Conservation (phyloP, 2,797 vertebrate genomes). For the Sus cebifrons region DNA sequence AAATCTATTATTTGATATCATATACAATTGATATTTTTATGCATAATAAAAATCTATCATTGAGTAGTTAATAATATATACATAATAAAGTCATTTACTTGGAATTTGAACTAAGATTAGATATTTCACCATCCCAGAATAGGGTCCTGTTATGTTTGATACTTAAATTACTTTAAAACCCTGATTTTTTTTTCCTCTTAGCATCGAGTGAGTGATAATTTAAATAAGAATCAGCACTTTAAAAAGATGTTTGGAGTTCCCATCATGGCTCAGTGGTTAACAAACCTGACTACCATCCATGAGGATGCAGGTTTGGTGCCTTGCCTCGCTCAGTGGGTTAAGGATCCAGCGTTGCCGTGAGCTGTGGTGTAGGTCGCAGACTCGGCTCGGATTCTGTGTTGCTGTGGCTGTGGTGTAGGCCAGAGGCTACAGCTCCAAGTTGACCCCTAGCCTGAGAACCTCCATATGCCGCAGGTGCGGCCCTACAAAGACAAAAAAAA, state of each 20-base stretch:
- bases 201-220: background rate
- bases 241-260: background rate
- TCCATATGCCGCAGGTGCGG: too few species aligned
- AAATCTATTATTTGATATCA: background rate
- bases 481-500: too few species aligned
- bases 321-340: too few species aligned
- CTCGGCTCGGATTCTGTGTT: too few species aligned
- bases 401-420: too few species aligned
- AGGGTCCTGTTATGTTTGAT: background rate
- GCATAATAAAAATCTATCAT: background rate
- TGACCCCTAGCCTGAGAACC: too few species aligned
- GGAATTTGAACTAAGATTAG: background rate
- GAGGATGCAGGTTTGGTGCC: too few species aligned
- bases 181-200: background rate
- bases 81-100: background rate
- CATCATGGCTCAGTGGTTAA: too few species aligned
- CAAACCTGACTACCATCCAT: too few species aligned
- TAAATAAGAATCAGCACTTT: background rate
- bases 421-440: too few species aligned
- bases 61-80: background rate
- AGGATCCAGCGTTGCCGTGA: too few species aligned
- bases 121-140: background rate
- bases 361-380: too few species aligned
- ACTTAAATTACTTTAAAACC: conserved; percentile 34
- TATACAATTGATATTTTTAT: background rate